Evolutionary conservation across 2,888 invertebrate species (phyloP).

Genomic region (Dorcus parallelipipedus): DNA sequence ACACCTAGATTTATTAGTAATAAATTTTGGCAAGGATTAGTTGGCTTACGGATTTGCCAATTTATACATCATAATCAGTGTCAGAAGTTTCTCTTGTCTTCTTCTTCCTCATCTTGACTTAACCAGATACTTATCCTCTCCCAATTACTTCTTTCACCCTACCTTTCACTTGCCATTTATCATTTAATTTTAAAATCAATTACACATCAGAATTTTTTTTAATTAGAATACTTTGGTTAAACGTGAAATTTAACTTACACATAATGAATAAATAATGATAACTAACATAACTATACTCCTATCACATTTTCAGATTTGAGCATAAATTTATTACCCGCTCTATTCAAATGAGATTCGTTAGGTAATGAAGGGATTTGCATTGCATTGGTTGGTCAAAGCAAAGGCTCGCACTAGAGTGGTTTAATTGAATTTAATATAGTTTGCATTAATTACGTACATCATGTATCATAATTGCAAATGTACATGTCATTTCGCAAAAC

Average conservation of each 20-base stretch:
- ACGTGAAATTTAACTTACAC: too few relatives aligned
- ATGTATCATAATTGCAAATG: conserved; percentile 37
- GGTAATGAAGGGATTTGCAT: conserved; percentile 40
- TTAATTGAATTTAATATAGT: conserved; percentile 45
- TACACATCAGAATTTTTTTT: too few relatives aligned
- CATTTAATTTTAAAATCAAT: too few relatives aligned
- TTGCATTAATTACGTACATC: conserved; percentile 42
- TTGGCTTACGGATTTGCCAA: too few relatives aligned
- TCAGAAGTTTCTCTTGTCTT: conserved; percentile 1
- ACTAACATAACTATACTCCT: not conserved
- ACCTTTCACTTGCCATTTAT: too few relatives aligned
- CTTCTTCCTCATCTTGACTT: not conserved
- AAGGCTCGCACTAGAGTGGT: conserved; percentile 34
- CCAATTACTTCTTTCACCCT: too few relatives aligned
- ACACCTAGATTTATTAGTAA: conserved; percentile 9
- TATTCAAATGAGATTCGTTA: conserved; percentile 18
- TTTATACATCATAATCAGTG: too few relatives aligned
- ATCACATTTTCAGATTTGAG: conserved; percentile 15
- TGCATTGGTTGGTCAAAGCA: conserved; percentile 41
- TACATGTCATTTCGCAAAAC: not conserved
- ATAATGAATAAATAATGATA: too few relatives aligned
- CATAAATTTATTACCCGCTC: conserved; percentile 19
- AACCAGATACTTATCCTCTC: too few relatives aligned
- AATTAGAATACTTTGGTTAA: too few relatives aligned
- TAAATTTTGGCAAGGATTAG: too few relatives aligned